These are phyloP conservation scores for Lacanobia oleracea DNA, from an alignment of 2,888 invertebrate species.

Conservation along the genomic window DNA sequence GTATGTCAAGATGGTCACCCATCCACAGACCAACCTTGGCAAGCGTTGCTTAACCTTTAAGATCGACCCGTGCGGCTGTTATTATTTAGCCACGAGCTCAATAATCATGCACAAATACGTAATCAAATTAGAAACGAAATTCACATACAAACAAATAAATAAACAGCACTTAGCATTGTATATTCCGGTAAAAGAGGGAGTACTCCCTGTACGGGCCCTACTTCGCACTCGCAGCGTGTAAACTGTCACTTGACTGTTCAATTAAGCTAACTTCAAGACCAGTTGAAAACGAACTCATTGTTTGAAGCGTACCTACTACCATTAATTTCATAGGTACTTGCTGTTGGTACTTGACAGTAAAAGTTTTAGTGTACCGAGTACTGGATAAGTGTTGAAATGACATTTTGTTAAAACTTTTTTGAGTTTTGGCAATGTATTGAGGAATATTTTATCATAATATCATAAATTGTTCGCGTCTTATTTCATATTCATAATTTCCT, in stretches of 20 bases:
- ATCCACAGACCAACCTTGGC: too few relatives aligned
- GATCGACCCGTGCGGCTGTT: too few relatives aligned
- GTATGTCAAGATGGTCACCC: too few relatives aligned
- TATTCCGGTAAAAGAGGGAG: conserved; percentile 32
- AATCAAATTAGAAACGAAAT: conserved; percentile 31
- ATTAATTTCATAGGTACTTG: conserved; percentile 31
- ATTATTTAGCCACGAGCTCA: too few relatives aligned
- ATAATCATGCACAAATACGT: not conserved
- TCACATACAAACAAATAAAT: conserved; percentile 17
- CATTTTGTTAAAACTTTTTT: too few relatives aligned
- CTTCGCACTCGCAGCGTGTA: conserved; percentile 23
- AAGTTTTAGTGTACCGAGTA: conserved; percentile 46
- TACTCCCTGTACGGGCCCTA: conserved; percentile 17
- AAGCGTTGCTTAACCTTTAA: too few relatives aligned
- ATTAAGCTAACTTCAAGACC: conserved; percentile 58
- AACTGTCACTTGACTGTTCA: conserved; percentile 62
- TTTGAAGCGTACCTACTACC: conserved; percentile 37
- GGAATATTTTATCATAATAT: too few relatives aligned
- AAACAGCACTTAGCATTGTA: conserved; percentile 25
- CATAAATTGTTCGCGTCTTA: not conserved
- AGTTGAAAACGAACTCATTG: conserved; percentile 51
- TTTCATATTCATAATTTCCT: not conserved
- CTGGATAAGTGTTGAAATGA: not conserved
- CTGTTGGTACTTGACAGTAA: conserved; percentile 28
- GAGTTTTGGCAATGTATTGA: too few relatives aligned